These are phyloP conservation scores for Phrynosoma blainvillii DNA, from an alignment of 2,113 vertebrate genomes.

Conservation along the genomic window DNA sequence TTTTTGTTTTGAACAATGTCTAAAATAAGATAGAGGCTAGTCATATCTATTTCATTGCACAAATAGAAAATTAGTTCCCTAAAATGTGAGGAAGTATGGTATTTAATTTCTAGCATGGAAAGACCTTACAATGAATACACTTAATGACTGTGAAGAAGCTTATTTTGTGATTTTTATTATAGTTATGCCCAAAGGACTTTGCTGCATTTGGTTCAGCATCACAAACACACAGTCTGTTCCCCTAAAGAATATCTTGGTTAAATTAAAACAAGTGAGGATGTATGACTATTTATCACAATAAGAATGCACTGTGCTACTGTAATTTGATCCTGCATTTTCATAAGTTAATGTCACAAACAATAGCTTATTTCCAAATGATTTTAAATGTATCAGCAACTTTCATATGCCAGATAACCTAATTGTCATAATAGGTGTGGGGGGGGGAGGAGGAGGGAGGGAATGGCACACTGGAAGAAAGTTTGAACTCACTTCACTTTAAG, in stretches of 20 bases:
- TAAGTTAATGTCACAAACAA: background rate
- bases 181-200: conserved; percentile 17
- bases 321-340: conserved; percentile 15
- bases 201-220: conserved; percentile 10
- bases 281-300: conserved; percentile 26
- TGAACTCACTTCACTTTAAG: background rate
- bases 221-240: conserved; percentile 9
- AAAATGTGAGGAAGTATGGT: too few relatives aligned
- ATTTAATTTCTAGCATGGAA: background rate
- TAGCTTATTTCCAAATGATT: conserved; percentile 16
- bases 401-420: background rate
- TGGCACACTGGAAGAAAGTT: background rate
- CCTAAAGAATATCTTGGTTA: conserved; percentile 18
- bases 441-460: background rate
- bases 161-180: conserved; percentile 25
- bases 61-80: too few relatives aligned
- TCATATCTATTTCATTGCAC: too few relatives aligned
- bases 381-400: conserved; percentile 11
- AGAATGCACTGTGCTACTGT: background rate
- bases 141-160: conserved; percentile 28
- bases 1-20: too few relatives aligned
- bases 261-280: conserved; percentile 27
- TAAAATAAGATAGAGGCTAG: too few relatives aligned
- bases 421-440: background rate
- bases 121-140: conserved; percentile 11